Base-by-base conservation (phyloP, 1,140 invertebrate species). In the Melipona quadrifasciata region DNA sequence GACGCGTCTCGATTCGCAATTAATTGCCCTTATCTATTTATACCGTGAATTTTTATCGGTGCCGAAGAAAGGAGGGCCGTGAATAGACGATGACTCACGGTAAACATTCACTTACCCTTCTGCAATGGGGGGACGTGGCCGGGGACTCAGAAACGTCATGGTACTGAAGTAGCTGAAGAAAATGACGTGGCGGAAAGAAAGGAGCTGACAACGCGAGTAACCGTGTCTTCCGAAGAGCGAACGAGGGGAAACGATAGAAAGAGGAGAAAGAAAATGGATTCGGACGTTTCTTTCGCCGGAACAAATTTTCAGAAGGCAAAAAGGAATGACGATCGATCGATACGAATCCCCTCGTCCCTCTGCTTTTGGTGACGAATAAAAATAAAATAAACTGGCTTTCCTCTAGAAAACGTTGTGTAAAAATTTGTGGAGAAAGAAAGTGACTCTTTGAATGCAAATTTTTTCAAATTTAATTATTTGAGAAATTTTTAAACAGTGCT, bases 61-160 rank as follows among this genome's bases (percentile, higher is more conserved):
- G 8, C n/a, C 19, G 65, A n/a, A 55, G 82, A 65, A 84, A 80
- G 61, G 77, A 67, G 77, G 82, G 58, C 76, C 64, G 76, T 58
- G 81, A 88, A 88, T 88, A 81, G 75, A 82, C 68, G 77, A 77
- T 89, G 87, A 89, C 73, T 89, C 76, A 84, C 64, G 55, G 61
- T 34, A 81, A 86, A 70, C 57, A 58, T 80, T 75, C 76, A 65
- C 68, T 86, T 81, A 86, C 67, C 73, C 80, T 71, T 57, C 51
- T 67, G 64, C 39, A 34, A 14, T 17, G n/a, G 55, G 61, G 58
- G 68, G 57, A 85, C 83, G 74, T 87, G 82, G 82, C 75, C 74
- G 65, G 74, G 68, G 73, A 85, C 85, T 82, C 71, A 68, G 79
- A 85, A 57, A 73, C 82, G 53, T 14, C 24, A 34, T 19, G 19